phyloP scores from a whole-genome alignment of 2,113 vertebrate species.

The Lasiurus borealis region DNA sequence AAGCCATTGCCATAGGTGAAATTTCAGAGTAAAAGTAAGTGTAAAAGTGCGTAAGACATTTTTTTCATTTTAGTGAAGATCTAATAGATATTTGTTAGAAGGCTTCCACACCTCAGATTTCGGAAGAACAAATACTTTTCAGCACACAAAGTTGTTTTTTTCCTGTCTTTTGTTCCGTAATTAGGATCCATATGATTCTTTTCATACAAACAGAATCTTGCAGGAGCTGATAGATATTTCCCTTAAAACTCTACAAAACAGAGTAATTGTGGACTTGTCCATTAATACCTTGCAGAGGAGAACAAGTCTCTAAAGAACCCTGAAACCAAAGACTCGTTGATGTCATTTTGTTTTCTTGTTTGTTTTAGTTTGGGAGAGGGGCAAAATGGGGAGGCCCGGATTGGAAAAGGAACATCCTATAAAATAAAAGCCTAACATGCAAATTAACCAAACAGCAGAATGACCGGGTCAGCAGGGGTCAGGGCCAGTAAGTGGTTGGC shows the following conservation, averaged over 20 bases:
- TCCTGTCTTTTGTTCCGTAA: background rate
- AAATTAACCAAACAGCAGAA: too few relatives aligned
- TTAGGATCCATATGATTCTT: background rate
- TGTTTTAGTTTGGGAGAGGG: background rate
- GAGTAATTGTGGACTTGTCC: background rate
- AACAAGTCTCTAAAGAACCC: background rate
- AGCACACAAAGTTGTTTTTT: background rate
- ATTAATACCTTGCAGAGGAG: background rate
- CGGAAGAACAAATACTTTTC: background rate
- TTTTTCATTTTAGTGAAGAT: constrained; percentile 30
- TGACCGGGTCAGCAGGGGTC: too few relatives aligned
- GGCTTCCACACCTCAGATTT: background rate
- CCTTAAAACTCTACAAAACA: background rate
- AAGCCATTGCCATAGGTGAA: background rate
- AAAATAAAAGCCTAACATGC: too few relatives aligned
- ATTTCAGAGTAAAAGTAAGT: constrained; percentile 1
- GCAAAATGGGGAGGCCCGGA: too few relatives aligned
- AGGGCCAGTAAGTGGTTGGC: too few relatives aligned
- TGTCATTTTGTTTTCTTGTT: background rate
- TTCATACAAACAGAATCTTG: constrained; percentile 33
- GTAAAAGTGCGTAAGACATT: background rate
- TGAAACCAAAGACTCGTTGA: background rate
- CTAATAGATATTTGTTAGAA: background rate
- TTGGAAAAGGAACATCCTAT: background rate
- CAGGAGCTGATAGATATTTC: background rate